Conservation (phyloP, 2,888 invertebrate genomes). For the Eudasyphora cyanicolor region DNA sequence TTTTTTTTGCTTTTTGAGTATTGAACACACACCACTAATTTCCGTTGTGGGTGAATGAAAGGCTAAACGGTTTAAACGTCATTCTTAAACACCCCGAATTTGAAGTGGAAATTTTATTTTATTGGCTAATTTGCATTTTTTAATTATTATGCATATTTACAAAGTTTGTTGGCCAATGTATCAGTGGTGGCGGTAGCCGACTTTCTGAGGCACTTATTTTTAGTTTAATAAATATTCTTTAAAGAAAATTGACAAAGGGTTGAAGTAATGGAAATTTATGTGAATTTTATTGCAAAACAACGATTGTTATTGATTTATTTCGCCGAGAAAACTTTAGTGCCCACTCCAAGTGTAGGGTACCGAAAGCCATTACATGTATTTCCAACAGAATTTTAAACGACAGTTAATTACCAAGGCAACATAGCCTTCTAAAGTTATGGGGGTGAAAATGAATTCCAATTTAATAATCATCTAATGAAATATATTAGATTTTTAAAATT, state of each 20-base stretch:
- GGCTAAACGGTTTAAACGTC: slow-evolving; percentile 12
- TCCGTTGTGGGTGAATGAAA: slow-evolving; percentile 67
- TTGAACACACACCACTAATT: slow-evolving; percentile 68
- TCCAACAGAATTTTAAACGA: slow-evolving; percentile 8
- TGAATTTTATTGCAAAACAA: too few species aligned
- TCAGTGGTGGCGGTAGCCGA: background rate
- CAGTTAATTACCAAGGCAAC: background rate
- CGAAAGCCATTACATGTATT: background rate
- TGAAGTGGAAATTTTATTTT: slow-evolving; percentile 18
- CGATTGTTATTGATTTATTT: background rate
- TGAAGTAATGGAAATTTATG: too few species aligned
- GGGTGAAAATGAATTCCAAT: slow-evolving; percentile 14
- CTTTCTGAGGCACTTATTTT: too few species aligned
- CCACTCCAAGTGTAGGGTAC: background rate
- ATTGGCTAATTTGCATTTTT: slow-evolving; percentile 62
- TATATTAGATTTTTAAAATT: background rate
- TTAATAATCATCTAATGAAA: slow-evolving; percentile 22
- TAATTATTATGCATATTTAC: slow-evolving; percentile 43
- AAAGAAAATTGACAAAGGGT: too few species aligned
- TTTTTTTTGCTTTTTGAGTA: slow-evolving; percentile 62
- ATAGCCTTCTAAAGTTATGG: background rate
- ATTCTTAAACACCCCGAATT: slow-evolving; percentile 24
- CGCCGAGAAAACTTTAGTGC: background rate
- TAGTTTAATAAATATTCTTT: too few species aligned
- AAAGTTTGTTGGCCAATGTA: background rate